Evolutionary conservation across 2,888 invertebrate species (phyloP), one percentile per base, ranked within the genome.

Genomic region (Ormyrus pomaceus): DNA sequence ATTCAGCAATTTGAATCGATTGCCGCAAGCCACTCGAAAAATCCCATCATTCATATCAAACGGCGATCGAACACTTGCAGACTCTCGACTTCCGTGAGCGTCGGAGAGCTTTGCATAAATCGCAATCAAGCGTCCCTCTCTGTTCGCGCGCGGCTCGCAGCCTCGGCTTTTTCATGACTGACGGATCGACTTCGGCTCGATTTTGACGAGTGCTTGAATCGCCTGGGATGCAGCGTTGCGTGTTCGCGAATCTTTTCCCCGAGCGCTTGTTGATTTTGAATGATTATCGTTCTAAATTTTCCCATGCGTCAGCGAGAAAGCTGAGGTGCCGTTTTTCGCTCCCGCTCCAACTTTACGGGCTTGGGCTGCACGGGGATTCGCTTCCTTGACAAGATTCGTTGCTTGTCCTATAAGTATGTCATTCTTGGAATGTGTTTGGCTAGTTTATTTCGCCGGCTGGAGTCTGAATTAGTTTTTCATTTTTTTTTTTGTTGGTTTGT

Each of bases 251-350:
- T 34, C 34, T 34, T 34, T 34, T 34, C 34, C 34, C 0, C 34
- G 34, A 34, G 34, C 56, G 65, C 34, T 45, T 66, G 72, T 65
- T 77, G 71, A 77, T 77, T 77, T 77, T 77, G 73, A 72, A 69
- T 68, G 73, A 79, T 78, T 79, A 79, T 77, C 71, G 51, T 77
- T 70, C 64, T 77, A 71, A 77, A 77, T 77, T 70, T 69, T 48
- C 19, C 61, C 50, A 34, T 34, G 48, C 46, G 59, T 50, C 56
- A 10, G 56, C 55, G 76, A 72, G 72, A 78, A 78, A 78, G 77
- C 56, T 46, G 19, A 62, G 19, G 6, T n/a, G 64, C 11, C 9
- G n/a, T 75, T 53, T 65, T 58, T 66, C 34, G 56, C 50, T 50
- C 3, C 34, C 34, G 34, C n/a, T 19, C 61, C 2, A 72, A 78